These are phyloP conservation scores for Anastatus disparis DNA, from an alignment of 1,140 invertebrate species.

Conservation along the genomic window DNA sequence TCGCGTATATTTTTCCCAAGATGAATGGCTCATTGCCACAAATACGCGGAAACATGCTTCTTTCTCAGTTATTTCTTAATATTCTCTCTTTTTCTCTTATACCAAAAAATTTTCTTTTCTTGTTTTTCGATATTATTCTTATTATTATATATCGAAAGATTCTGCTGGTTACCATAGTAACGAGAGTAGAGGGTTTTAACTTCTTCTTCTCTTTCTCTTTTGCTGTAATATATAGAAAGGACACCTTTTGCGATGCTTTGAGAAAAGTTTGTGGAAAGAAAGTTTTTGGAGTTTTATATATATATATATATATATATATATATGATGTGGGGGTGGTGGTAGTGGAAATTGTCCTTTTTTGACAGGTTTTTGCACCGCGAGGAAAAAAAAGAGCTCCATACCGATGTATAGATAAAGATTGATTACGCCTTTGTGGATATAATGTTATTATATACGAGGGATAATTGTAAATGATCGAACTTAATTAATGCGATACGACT, in stretches of 20 bases:
- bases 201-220: background rate
- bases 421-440: background rate
- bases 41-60: conserved; percentile 53
- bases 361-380: conserved; percentile 6
- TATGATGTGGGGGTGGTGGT: no score
- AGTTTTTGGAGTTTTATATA: background rate
- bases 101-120: background rate
- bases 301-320: background rate
- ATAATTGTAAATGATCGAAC: conserved; percentile 21
- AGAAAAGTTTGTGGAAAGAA: no score
- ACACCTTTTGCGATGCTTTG: no score
- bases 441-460: no score
- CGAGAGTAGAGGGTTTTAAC: conserved; percentile 33
- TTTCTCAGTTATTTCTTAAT: conserved; percentile 63
- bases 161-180: conserved; percentile 55
- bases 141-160: conserved; percentile 2
- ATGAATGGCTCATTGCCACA: no score
- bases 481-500: conserved; percentile 24
- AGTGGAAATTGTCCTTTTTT: background rate
- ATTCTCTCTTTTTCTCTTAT: conserved; percentile 46
- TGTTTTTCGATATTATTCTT: conserved; percentile 5
- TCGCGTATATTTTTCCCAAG: conserved; percentile 34
- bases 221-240: no score
- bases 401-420: conserved; percentile 19
- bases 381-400: no score